Base-by-base conservation (phyloP, 2,888 invertebrate genomes). In the Synergus gifuensis region DNA sequence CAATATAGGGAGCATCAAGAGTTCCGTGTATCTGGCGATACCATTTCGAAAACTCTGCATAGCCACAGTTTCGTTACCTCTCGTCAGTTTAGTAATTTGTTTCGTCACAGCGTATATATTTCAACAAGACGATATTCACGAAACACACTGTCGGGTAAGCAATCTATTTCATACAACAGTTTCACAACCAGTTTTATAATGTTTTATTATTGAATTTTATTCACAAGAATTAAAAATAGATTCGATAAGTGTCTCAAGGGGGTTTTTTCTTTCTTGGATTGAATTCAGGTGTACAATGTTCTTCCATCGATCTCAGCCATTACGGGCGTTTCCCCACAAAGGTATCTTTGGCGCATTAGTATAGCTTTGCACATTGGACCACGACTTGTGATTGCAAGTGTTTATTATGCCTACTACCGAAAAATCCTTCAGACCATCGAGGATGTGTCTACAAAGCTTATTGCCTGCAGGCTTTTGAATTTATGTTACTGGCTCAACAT, bases 281-380 rank as follows among this genome's bases (percentile, higher is more conserved):
- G 12, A 22, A 90, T 93, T 5, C 92, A 98, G 98, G 98, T 98
- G 79, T 97, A 97, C 93, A 98, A 98, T 93, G 95, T 98, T 92
- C 96, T 98, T 91, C 98, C 98, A 89, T 98, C 98, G 88, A 98
- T 98, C 93, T 98, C 98, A 94, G 97, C 98, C 85, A 97, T 98
- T 92, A 98, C 98, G 83, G 98, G 98, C 77, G 96, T 98, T 86
- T 97, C 97, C 90, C 98, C 98, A 42, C 98, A 98, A 93, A 94
- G 97, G 88, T 98, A 98, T 93, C 93, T 98, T 87, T 98, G 98
- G 98, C 95, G 98, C 88, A 95, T 97, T 89, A 96, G 97, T 92
- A 96, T 98, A 89, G 98, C 98, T 84, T 95, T 98, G 89, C 98
- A 98, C 91, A 95, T 98, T 91, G 97, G 98, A 89, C 98, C 98